Evolutionary conservation across 2,888 invertebrate genomes (phyloP).

Genomic region (Herminia tarsipennalis): DNA sequence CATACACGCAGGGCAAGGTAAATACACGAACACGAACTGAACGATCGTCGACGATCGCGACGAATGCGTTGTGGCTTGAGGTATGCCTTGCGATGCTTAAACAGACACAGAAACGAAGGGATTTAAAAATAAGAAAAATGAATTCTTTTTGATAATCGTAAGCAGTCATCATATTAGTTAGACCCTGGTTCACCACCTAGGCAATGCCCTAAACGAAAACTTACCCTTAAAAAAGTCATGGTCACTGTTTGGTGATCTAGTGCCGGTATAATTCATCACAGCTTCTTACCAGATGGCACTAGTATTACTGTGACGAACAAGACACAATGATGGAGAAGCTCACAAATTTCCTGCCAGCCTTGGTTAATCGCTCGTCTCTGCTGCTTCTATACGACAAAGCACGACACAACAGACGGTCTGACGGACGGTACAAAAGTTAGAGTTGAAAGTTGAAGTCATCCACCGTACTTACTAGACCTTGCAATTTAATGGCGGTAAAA

Average conservation of each 20-base stretch:
- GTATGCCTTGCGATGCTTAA: background rate
- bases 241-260: constrained; percentile 13
- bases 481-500: too few species aligned
- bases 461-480: too few species aligned
- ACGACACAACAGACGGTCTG: background rate
- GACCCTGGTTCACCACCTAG: constrained; percentile 11
- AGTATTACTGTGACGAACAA: background rate
- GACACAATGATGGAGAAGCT: background rate
- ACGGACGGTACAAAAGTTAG: too few species aligned
- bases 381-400: background rate
- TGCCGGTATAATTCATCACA: constrained; percentile 3
- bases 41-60: too few species aligned
- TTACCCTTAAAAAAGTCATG: constrained; percentile 14
- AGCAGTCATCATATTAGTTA: constrained; percentile 16
- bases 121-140: constrained; percentile 9
- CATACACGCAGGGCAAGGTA: too few species aligned
- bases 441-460: too few species aligned
- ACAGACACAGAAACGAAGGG: background rate
- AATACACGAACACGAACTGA: too few species aligned
- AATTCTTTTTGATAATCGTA: constrained; percentile 17
- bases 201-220: constrained; percentile 9
- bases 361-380: background rate
- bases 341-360: background rate
- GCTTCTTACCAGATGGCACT: background rate
- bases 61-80: background rate